Evolutionary conservation across 2,113 vertebrate species (phyloP).

Genomic region (Siphamia tubifer): DNA sequence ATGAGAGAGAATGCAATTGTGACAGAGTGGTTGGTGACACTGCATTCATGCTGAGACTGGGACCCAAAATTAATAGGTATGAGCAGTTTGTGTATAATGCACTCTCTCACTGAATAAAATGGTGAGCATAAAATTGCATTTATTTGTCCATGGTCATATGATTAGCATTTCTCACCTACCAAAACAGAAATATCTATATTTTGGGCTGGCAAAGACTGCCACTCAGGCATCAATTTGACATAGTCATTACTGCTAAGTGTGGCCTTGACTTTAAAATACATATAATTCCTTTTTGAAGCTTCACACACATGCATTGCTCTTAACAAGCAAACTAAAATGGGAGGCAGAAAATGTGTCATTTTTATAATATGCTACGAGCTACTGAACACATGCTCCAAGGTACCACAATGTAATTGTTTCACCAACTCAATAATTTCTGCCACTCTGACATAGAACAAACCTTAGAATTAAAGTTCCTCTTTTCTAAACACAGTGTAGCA

Average conservation of each 20-base stretch:
- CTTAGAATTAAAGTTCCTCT: slow-evolving; percentile 8
- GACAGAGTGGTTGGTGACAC: slow-evolving; percentile 21
- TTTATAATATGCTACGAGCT: slow-evolving; percentile 16
- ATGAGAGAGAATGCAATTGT: slow-evolving; percentile 21
- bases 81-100: slow-evolving; percentile 8
- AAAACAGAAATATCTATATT: slow-evolving; percentile 32
- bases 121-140: slow-evolving; percentile 15
- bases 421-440: slow-evolving; percentile 37
- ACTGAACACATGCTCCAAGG: not conserved
- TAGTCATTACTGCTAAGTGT: slow-evolving; percentile 12
- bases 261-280: slow-evolving; percentile 30
- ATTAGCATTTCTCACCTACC: slow-evolving; percentile 29
- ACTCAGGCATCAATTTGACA: slow-evolving; percentile 29
- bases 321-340: not conserved
- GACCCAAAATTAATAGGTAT: slow-evolving; percentile 23
- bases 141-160: slow-evolving; percentile 9
- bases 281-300: slow-evolving; percentile 21
- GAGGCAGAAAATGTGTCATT: slow-evolving; percentile 15
- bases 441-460: not conserved
- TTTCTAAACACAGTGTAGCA: not conserved
- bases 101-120: not conserved
- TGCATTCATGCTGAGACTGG: not conserved
- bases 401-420: slow-evolving; percentile 31
- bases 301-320: not conserved
- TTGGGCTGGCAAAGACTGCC: not conserved